phyloP scores from a whole-genome alignment of 2,113 vertebrate genomes.

The Hiodon alosoides region DNA sequence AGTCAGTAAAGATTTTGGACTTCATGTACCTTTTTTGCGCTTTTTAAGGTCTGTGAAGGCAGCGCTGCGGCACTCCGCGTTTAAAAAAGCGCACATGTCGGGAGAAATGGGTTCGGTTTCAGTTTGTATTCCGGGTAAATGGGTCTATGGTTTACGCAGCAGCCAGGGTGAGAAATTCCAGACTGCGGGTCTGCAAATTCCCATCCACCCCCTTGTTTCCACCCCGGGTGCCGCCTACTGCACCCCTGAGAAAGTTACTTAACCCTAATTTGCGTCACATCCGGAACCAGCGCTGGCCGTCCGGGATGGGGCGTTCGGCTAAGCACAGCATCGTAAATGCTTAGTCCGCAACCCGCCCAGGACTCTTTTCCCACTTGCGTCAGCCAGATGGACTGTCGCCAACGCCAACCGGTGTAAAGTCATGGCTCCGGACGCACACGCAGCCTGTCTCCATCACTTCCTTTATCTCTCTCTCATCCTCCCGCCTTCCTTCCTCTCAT shows the following conservation, averaged over 20 bases:
- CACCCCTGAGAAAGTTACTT: constrained; percentile 11
- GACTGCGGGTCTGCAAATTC: too few species aligned
- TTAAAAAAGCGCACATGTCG: too few species aligned
- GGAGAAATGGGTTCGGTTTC: too few species aligned
- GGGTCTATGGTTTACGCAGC: too few species aligned
- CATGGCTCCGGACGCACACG: not conserved
- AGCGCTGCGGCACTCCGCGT: too few species aligned
- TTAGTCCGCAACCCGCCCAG: not conserved
- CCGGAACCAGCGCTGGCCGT: not conserved
- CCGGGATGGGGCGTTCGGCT: too few species aligned
- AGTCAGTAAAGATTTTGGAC: not conserved
- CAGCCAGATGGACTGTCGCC: constrained; percentile 20
- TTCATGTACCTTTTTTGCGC: not conserved
- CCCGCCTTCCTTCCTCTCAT: not conserved
- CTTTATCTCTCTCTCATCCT: not conserved
- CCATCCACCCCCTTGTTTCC: not conserved
- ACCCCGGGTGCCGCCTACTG: not conserved
- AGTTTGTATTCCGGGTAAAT: too few species aligned
- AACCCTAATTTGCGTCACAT: constrained; percentile 7
- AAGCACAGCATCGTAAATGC: not conserved
- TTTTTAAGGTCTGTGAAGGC: too few species aligned
- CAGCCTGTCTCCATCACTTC: constrained; percentile 6
- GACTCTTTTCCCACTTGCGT: not conserved
- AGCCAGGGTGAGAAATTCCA: too few species aligned
- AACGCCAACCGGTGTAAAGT: not conserved